These are phyloP conservation scores for Plagodis dolabraria DNA, from an alignment of 2,888 invertebrate genomes.

Conservation along the genomic window DNA sequence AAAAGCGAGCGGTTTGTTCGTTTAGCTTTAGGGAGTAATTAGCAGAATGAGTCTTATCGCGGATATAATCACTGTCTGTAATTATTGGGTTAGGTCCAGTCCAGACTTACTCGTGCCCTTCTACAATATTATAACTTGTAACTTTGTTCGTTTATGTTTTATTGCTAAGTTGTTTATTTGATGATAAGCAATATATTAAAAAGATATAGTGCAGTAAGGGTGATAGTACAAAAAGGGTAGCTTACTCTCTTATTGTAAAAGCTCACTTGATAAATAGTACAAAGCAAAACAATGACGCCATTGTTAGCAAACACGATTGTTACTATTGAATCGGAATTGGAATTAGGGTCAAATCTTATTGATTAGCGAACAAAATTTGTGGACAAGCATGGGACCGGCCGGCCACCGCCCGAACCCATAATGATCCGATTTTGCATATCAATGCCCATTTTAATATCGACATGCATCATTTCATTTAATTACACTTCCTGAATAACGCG, in stretches of 20 bases:
- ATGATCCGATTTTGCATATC: slow-evolving; percentile 78
- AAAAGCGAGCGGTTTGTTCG: slow-evolving; percentile 69
- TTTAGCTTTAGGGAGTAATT: slow-evolving; percentile 85
- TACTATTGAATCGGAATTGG: slow-evolving; percentile 67
- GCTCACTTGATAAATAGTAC: slow-evolving; percentile 31
- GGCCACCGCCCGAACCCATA: slow-evolving; percentile 67
- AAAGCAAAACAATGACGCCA: slow-evolving; percentile 55
- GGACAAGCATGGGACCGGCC: slow-evolving; percentile 69
- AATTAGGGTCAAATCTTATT: slow-evolving; percentile 74
- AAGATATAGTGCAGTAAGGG: slow-evolving; percentile 1
- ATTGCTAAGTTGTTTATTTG: slow-evolving; percentile 20
- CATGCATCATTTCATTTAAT: slow-evolving; percentile 82
- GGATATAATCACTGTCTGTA: slow-evolving; percentile 78
- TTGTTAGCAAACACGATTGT: slow-evolving; percentile 66
- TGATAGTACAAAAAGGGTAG: slow-evolving; percentile 6
- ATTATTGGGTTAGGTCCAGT: slow-evolving; percentile 73
- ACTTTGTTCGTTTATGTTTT: slow-evolving; percentile 48
- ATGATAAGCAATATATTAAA: slow-evolving; percentile 2
- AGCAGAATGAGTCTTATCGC: slow-evolving; percentile 79
- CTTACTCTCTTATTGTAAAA: neutral
- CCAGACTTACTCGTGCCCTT: slow-evolving; percentile 59
- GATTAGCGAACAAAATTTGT: slow-evolving; percentile 77
- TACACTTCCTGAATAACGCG: slow-evolving; percentile 72
- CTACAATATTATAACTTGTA: slow-evolving; percentile 42
- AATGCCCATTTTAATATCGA: slow-evolving; percentile 81